These are phyloP conservation scores for Tethya wilhelma DNA, from an alignment of 37 sponge, comb jelly and placozoan species.

Conservation along the genomic window DNA sequence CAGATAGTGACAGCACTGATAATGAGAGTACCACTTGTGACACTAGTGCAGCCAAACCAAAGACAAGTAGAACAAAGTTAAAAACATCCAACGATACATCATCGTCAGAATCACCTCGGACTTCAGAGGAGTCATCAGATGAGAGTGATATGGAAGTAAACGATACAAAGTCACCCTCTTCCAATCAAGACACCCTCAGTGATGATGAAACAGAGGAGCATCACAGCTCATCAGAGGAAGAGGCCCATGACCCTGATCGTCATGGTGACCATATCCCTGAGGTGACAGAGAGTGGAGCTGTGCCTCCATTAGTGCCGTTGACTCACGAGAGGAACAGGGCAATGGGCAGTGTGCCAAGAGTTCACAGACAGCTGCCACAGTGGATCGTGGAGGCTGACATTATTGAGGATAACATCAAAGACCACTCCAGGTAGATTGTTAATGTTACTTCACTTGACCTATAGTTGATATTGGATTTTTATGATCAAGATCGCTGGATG, in stretches of 20 bases:
- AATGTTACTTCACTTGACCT: background rate
- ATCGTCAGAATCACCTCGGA: too few species aligned
- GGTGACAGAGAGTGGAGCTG: background rate
- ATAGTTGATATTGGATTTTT: constrained; percentile 1
- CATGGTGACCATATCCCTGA: background rate
- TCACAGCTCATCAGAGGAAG: background rate
- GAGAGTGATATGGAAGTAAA: too few species aligned
- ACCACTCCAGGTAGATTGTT: constrained; percentile 6
- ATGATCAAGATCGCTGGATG: constrained; percentile 19
- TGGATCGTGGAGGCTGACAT: constrained; percentile 58
- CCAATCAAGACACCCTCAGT: too few species aligned
- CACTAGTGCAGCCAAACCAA: too few species aligned
- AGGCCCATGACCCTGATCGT: background rate
- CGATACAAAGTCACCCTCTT: too few species aligned
- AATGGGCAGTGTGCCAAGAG: background rate
- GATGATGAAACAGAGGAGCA: too few species aligned
- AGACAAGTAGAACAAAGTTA: too few species aligned
- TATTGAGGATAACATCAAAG: constrained; percentile 55
- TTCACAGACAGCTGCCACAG: constrained; percentile 49
- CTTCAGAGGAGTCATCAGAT: too few species aligned
- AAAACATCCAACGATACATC: too few species aligned
- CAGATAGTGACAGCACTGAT: too few species aligned
- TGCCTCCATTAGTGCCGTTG: constrained; percentile 18
- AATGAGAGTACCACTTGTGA: too few species aligned
- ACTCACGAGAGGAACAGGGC: background rate